These are phyloP conservation scores for Chrysopilus asiliformis DNA, from an alignment of 2,888 invertebrate species.

Conservation along the genomic window DNA sequence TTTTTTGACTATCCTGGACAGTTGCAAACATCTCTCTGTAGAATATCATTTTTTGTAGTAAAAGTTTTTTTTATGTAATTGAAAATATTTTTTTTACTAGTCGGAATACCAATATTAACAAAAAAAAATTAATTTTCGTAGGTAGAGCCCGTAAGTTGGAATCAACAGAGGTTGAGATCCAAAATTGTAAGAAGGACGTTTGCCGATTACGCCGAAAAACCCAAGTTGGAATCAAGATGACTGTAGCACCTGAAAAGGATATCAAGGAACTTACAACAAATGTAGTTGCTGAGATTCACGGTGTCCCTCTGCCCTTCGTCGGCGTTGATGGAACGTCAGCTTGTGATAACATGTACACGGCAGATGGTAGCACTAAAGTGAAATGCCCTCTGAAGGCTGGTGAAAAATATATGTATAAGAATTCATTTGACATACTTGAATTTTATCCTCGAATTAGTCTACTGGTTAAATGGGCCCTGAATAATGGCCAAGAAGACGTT, in stretches of 20 bases:
- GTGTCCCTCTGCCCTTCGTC: constrained; percentile 55
- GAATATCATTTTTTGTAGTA: no score
- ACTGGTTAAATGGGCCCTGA: constrained; percentile 52
- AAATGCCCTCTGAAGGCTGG: constrained; percentile 57
- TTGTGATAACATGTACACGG: constrained; percentile 48
- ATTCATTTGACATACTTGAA: constrained; percentile 41
- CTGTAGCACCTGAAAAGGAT: constrained; percentile 45
- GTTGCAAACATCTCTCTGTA: no score
- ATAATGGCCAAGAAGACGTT: constrained; percentile 36
- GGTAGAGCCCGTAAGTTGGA: no score
- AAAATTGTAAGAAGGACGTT: constrained; percentile 48
- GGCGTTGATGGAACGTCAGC: constrained; percentile 60
- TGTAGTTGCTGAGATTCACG: constrained; percentile 49
- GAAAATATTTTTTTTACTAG: no score
- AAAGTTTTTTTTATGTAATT: no score
- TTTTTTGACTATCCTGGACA: no score
- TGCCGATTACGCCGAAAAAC: constrained; percentile 53
- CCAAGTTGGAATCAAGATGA: constrained; percentile 40
- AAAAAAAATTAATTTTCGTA: no score
- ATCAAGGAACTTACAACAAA: constrained; percentile 41
- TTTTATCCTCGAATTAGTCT: constrained; percentile 41
- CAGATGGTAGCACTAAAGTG: constrained; percentile 43
- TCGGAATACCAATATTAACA: no score
- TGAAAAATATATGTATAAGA: constrained; percentile 54
- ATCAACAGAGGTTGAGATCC: no score